Evolutionary conservation across 2,888 invertebrate species (phyloP).

Genomic region (Cryptops parisi): DNA sequence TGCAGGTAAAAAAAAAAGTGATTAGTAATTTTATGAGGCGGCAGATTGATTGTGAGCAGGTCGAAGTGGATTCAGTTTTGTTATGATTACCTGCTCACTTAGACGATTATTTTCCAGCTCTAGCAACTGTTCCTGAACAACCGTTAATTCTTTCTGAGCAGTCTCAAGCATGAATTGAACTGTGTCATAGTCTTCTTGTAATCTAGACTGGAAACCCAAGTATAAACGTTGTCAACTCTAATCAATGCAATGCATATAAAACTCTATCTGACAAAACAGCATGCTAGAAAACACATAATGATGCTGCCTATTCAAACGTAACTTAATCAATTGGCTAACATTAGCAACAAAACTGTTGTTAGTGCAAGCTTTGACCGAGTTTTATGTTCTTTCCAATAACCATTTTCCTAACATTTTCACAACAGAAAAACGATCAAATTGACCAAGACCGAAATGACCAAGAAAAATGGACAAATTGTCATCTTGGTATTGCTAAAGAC

Average conservation of each 20-base stretch:
- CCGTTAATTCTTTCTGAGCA: constrained; percentile 29
- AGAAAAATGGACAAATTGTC: too few species aligned
- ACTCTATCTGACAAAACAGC: background rate
- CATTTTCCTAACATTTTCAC: too few species aligned
- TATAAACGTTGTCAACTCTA: background rate
- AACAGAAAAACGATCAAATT: too few species aligned
- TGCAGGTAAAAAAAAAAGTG: too few species aligned
- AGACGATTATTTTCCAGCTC: background rate
- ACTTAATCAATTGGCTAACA: background rate
- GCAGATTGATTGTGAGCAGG: background rate
- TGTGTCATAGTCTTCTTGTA: constrained; percentile 32
- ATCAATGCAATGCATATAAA: background rate
- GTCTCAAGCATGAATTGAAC: constrained; percentile 32
- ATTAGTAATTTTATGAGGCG: too few species aligned
- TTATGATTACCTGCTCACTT: constrained; percentile 18
- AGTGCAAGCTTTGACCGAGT: too few species aligned
- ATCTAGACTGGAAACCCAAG: constrained; percentile 24
- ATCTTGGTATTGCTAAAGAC: too few species aligned
- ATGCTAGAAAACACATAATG: background rate
- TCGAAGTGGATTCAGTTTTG: background rate
- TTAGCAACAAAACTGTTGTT: too few species aligned
- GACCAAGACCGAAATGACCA: too few species aligned
- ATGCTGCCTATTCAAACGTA: background rate
- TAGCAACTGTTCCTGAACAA: constrained; percentile 26
- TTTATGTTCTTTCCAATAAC: too few species aligned